A percentile compares a stretch with the other conserved stretches of the same genome.
These are phyloP conservation scores for Goniozus legneri DNA, from an alignment of 1,140 invertebrate species.

Conservation along the genomic window DNA sequence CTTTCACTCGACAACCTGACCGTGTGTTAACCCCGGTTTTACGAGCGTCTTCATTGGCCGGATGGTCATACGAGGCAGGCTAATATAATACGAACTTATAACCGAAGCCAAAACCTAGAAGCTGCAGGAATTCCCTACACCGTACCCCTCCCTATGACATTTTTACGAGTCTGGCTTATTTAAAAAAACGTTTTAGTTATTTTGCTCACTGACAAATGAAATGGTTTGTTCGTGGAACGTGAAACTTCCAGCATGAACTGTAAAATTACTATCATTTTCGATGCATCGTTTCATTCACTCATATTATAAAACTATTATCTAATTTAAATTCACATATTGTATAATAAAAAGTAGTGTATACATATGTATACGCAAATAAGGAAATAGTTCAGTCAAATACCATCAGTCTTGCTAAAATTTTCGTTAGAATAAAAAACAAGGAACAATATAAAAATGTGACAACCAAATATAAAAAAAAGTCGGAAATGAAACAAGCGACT, in stretches of 20 bases:
- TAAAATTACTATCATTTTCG: neutral
- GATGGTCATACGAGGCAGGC: constrained; percentile 38
- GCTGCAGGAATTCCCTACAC: no score
- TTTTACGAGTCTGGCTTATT: constrained; percentile 51
- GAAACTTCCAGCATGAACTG: no score
- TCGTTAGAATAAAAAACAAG: no score
- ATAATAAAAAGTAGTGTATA: no score
- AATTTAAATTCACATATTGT: no score
- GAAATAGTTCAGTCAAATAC: no score
- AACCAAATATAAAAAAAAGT: no score
- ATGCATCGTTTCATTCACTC: neutral
- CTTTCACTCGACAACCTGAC: constrained; percentile 51
- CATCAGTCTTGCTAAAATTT: no score
- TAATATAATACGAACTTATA: constrained; percentile 57
- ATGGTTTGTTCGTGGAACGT: constrained; percentile 28
- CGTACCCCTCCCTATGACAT: constrained; percentile 25
- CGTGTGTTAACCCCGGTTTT: constrained; percentile 53
- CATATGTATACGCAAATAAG: no score
- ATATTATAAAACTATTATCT: no score
- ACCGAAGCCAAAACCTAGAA: constrained; percentile 51
- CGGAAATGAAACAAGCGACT: no score
- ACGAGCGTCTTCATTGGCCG: constrained; percentile 47
- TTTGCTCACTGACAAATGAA: constrained; percentile 44
- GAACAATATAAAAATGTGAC: no score
- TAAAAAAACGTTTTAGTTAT: constrained; percentile 48